Conservation (phyloP, 2,888 invertebrate species). For the Himalopsyche japonica region DNA sequence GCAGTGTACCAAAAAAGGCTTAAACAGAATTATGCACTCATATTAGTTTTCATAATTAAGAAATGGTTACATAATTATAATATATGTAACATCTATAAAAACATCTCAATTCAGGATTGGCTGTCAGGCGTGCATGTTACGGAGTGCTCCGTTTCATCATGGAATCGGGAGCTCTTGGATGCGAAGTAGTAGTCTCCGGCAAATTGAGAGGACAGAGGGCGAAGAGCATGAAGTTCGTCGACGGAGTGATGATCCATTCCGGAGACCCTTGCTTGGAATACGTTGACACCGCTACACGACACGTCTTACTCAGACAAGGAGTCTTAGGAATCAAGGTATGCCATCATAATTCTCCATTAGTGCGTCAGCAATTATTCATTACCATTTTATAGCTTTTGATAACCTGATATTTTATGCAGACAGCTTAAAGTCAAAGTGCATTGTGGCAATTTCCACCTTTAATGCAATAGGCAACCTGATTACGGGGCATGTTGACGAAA, state of each 20-base stretch:
- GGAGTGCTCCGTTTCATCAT: slow-evolving; percentile 98
- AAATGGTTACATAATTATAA: too few species aligned
- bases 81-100: not conserved
- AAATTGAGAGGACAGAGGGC: slow-evolving; percentile 99
- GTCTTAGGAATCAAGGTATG: slow-evolving; percentile 76
- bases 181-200: slow-evolving; percentile 98
- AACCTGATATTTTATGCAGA: too few species aligned
- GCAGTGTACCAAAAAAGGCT: not conserved
- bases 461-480: too few species aligned
- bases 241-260: slow-evolving; percentile 99
- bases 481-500: too few species aligned
- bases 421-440: too few species aligned
- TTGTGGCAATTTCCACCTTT: too few species aligned
- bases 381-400: too few species aligned
- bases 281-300: slow-evolving; percentile 96
- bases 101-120: slow-evolving; percentile 56
- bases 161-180: slow-evolving; percentile 96
- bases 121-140: slow-evolving; percentile 90
- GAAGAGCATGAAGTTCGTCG: slow-evolving; percentile 99
- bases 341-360: not conserved
- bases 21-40: not conserved
- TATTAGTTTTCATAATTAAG: not conserved
- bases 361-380: not conserved
- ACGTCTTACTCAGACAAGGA: slow-evolving; percentile 94
- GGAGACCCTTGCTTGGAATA: slow-evolving; percentile 99